Evolutionary conservation across 2,113 vertebrate genomes (phyloP).

Genomic region (Corythornis cristatus): DNA sequence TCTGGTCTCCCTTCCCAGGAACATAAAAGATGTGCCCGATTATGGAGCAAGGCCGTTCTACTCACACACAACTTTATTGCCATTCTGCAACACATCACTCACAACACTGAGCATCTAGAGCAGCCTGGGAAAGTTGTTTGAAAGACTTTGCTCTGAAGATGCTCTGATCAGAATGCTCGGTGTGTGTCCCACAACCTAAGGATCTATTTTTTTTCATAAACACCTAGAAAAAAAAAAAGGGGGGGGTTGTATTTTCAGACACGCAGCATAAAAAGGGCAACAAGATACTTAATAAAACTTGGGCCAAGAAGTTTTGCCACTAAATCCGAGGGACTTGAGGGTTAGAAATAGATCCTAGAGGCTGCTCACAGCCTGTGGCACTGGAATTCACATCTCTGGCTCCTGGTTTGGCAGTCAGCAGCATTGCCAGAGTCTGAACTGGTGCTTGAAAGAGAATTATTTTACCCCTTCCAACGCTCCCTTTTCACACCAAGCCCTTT

Average conservation of each 20-base stretch:
- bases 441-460: not conserved
- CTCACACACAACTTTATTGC: not conserved
- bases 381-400: not conserved
- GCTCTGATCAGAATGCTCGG: not conserved
- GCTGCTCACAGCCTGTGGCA: not conserved
- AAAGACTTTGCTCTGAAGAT: not conserved
- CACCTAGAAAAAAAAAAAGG: not conserved
- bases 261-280: accelerated
- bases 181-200: not conserved
- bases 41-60: not conserved
- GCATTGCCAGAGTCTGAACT: not conserved
- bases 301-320: not conserved
- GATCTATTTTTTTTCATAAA: not conserved
- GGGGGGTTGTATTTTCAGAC: not conserved
- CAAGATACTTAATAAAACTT: not conserved
- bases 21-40: not conserved
- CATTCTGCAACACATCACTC: not conserved
- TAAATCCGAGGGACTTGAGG: not conserved
- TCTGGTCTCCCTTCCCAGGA: not conserved
- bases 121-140: not conserved
- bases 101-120: not conserved
- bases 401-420: not conserved
- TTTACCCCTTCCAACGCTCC: not conserved
- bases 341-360: not conserved
- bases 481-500: not conserved